Percentiles rank a stretch among this genome's conserved stretches.
Conservation (phyloP, 35 echinoderm and acorn worm genomes). For the Ophiothrix spiculata region DNA sequence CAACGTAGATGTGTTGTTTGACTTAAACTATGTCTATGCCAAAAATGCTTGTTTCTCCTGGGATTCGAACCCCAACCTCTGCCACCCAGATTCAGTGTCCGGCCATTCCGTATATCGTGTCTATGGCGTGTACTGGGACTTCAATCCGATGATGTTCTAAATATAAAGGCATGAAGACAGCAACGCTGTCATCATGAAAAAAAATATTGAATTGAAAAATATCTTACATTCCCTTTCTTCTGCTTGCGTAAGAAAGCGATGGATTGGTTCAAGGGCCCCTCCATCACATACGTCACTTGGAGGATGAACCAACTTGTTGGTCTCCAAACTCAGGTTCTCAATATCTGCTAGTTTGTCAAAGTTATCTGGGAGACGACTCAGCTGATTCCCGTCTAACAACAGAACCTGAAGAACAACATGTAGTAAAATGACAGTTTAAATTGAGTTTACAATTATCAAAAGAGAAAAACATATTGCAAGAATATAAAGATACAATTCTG, state of each 20-base stretch:
- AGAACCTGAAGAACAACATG: conserved; percentile 7
- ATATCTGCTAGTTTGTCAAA: conserved; percentile 69
- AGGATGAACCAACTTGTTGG: conserved; percentile 71
- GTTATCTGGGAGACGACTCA: conserved; percentile 53
- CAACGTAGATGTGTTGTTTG: no score
- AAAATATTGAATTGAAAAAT: neutral
- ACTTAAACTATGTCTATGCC: no score
- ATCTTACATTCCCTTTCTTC: conserved; percentile 72
- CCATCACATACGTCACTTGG: conserved; percentile 87
- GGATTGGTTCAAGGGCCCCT: conserved; percentile 85
- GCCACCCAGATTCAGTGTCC: no score
- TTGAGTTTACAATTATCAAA: neutral
- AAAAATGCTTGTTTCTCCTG: no score
- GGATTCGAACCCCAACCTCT: no score
- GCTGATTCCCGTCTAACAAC: conserved; percentile 55
- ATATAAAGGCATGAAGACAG: no score
- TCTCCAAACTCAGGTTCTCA: conserved; percentile 54
- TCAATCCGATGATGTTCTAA: no score
- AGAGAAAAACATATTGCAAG: no score
- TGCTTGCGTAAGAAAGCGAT: conserved; percentile 71
- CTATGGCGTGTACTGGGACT: no score
- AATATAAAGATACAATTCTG: no score
- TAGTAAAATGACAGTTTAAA: neutral
- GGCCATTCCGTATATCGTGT: no score
- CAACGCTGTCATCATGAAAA: no score